Evolutionary conservation across 1,140 invertebrate species (phyloP), one percentile per base, ranked within the genome.

Genomic region (Drosophila eugracilis): DNA sequence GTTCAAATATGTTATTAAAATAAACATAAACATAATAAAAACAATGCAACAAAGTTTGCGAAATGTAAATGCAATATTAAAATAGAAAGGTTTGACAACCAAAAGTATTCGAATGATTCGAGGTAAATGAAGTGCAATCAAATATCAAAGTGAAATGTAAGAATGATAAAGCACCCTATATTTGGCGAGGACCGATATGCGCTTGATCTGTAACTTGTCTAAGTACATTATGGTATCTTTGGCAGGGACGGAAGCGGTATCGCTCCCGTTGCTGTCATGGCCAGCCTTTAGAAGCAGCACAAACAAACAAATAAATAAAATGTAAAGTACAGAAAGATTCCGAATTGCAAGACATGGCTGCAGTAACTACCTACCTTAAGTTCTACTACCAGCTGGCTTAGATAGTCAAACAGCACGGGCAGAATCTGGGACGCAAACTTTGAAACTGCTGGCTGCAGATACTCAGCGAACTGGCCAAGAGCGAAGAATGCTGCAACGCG

Each of bases 391-490:
- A 95, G 90, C 76, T 95, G 93, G 14, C 93, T 91, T 1, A 97
- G 91, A 74, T 95, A 96, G 45, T 95, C 93, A 77, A 96, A 95
- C 0, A 97, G 90, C 22, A 97, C 92, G 1, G 96, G 96, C 28
- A 97, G 83, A 14, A 97, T 84, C 66, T 96, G 93, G 1, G 93
- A 91, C 0, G 96, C 94, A 89, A 94, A 96, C 48, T 95, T 93
- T 50, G 94, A 95, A 22, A 97, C 96, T 12, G 94, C 93, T 0
- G 94, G 94, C 91, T 97, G 96, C 17, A 97, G 91, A 92, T 95
- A 94, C 91, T 97, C 96, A 0, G 96, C 95, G 90, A 97, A 97
- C 89, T 97, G 96, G 0, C 96, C 96, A 1, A 97, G 92, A 1
- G 96, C 95, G 92, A 96, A 97, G 9, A 97, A 93, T 0, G 96